A percentile compares a stretch with the other conserved stretches of the same genome.
These are phyloP conservation scores for Neoseiulus cucumeris DNA, from an alignment of 1,140 invertebrate genomes.

Conservation along the genomic window DNA sequence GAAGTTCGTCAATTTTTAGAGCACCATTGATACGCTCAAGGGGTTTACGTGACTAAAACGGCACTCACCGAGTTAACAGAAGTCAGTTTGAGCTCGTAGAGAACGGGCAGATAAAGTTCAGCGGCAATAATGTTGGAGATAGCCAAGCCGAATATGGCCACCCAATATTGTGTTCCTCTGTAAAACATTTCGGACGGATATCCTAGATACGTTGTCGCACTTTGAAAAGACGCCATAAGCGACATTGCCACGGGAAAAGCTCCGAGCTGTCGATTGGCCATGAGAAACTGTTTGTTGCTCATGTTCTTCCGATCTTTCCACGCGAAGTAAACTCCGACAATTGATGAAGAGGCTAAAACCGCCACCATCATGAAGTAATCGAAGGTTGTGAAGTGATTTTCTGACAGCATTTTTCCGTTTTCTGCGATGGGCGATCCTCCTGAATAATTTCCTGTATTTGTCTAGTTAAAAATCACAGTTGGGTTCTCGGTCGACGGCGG, in stretches of 20 bases:
- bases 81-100: conserved; percentile 4
- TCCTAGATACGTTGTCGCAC: conserved; percentile 31
- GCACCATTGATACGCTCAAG: too few relatives aligned
- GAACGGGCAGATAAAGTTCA: neutral
- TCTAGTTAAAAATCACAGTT: too few relatives aligned
- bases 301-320: conserved; percentile 32
- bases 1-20: too few relatives aligned
- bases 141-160: neutral
- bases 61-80: conserved; percentile 4
- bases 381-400: neutral
- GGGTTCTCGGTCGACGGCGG: too few relatives aligned
- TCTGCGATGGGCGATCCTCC: too few relatives aligned
- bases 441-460: too few relatives aligned
- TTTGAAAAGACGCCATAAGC: conserved; percentile 41
- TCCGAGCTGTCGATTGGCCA: conserved; percentile 61
- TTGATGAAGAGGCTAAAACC: neutral
- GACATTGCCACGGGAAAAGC: conserved; percentile 57
- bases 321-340: neutral
- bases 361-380: conserved; percentile 8
- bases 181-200: conserved; percentile 24
- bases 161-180: conserved; percentile 9
- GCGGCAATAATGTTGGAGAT: neutral
- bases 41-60: too few relatives aligned
- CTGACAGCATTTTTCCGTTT: too few relatives aligned
- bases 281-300: conserved; percentile 50